These are phyloP conservation scores for Macrosoma leucophasiata DNA, from an alignment of 2,888 invertebrate species.

Conservation along the genomic window DNA sequence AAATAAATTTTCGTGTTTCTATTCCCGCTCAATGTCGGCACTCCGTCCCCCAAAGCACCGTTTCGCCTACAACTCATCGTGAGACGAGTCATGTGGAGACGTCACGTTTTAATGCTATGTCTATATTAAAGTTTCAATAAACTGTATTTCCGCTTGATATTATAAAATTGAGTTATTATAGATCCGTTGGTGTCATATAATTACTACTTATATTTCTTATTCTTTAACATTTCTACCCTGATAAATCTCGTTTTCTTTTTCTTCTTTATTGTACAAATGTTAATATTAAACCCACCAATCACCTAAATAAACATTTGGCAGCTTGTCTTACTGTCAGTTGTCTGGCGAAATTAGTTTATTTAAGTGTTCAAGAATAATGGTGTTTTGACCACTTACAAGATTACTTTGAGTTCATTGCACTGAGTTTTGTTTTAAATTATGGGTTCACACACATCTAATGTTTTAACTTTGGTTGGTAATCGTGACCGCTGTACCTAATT, in stretches of 20 bases:
- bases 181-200: too few relatives aligned
- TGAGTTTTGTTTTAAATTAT: slow-evolving; percentile 65
- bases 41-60: slow-evolving; percentile 33
- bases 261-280: too few relatives aligned
- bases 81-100: slow-evolving; percentile 47
- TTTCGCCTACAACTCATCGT: slow-evolving; percentile 35
- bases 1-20: slow-evolving; percentile 54
- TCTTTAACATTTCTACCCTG: too few relatives aligned
- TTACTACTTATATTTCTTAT: too few relatives aligned
- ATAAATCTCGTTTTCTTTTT: too few relatives aligned
- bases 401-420: slow-evolving; percentile 66
- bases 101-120: slow-evolving; percentile 48
- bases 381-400: slow-evolving; percentile 52
- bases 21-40: slow-evolving; percentile 45
- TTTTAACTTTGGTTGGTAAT: slow-evolving; percentile 62
- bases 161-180: too few relatives aligned
- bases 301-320: too few relatives aligned
- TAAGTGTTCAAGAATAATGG: slow-evolving; percentile 51
- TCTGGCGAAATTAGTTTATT: slow-evolving; percentile 49
- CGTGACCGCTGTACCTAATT: slow-evolving; percentile 59
- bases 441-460: slow-evolving; percentile 69
- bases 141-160: too few relatives aligned
- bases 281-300: too few relatives aligned
- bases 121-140: too few relatives aligned
- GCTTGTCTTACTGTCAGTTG: slow-evolving; percentile 51